Evolutionary conservation across 23 tunicate genomes (phyloP).

Genomic region (Ciona savignyi): DNA sequence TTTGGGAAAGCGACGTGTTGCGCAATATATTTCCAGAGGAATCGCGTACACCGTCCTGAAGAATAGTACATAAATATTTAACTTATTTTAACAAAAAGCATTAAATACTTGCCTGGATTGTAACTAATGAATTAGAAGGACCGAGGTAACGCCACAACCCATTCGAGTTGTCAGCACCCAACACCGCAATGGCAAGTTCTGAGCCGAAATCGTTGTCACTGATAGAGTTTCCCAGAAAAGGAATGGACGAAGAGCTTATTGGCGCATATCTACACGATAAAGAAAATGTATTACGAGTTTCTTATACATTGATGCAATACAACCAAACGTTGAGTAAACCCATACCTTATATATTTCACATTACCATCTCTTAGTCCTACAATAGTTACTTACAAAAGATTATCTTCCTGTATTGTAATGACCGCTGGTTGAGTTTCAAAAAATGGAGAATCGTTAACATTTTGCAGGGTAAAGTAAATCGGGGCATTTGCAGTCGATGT

Average conservation of each 20-base stretch:
- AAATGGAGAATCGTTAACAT: conserved; percentile 28
- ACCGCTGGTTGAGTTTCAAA: conserved; percentile 10
- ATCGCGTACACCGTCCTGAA: conserved; percentile 16
- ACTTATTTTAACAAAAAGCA: background rate
- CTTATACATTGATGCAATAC: too few relatives aligned
- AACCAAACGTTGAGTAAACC: too few relatives aligned
- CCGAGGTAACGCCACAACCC: conserved; percentile 18
- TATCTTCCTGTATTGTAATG: conserved; percentile 8
- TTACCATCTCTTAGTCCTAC: too few relatives aligned
- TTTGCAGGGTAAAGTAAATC: conserved; percentile 10
- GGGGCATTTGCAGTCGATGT: conserved; percentile 4
- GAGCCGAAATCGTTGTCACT: conserved; percentile 18
- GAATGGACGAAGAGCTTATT: conserved; percentile 2
- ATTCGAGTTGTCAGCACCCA: conserved; percentile 25
- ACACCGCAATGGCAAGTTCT: conserved; percentile 18
- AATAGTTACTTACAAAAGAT: background rate
- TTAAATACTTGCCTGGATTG: background rate
- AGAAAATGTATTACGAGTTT: background rate
- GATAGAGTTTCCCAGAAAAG: conserved; percentile 1
- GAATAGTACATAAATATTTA: background rate
- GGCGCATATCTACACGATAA: conserved; percentile 5
- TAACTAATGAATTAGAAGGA: background rate
- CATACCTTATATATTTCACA: too few relatives aligned
- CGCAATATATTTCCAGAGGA: conserved; percentile 15
- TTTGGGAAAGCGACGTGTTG: background rate